These are phyloP conservation scores for Nowickia ferox DNA, from an alignment of 2,888 invertebrate species.

Conservation along the genomic window DNA sequence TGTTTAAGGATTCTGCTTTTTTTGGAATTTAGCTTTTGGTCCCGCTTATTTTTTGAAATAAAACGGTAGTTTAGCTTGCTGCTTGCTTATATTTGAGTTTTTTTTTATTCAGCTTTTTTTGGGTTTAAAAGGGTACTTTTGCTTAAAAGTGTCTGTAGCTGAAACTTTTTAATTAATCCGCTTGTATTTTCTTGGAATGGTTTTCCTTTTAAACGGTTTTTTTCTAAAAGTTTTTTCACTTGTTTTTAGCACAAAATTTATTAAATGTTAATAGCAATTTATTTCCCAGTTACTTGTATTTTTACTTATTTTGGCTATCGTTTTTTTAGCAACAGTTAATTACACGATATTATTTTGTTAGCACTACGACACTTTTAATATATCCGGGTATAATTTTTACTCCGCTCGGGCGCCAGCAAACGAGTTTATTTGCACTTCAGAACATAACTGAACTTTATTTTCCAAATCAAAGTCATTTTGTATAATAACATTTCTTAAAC, in stretches of 20 bases:
- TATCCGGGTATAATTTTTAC: conserved; percentile 14
- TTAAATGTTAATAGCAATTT: too few species aligned
- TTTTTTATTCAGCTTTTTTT: neutral
- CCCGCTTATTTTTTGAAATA: conserved; percentile 6
- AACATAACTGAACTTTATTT: conserved; percentile 7
- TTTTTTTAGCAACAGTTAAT: conserved; percentile 10
- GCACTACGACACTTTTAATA: conserved; percentile 23
- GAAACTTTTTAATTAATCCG: conserved; percentile 24
- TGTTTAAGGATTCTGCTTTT: conserved; percentile 20
- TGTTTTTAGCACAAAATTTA: too few species aligned
- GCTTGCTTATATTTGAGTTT: neutral
- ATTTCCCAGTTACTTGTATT: neutral
- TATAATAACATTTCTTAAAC: neutral
- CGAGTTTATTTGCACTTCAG: conserved; percentile 9
- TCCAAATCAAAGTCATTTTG: neutral
- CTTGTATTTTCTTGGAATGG: conserved; percentile 18
- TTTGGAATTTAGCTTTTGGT: neutral
- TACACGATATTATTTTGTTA: conserved; percentile 26
- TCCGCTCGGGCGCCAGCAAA: conserved; percentile 14
- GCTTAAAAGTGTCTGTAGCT: conserved; percentile 18
- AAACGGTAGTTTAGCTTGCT: neutral
- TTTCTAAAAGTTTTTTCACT: too few species aligned
- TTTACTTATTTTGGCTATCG: neutral
- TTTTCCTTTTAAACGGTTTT: conserved; percentile 2
- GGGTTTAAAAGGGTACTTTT: conserved; percentile 19